These are phyloP conservation scores for Holotrichia oblita DNA, from an alignment of 1,140 invertebrate genomes.

Conservation along the genomic window DNA sequence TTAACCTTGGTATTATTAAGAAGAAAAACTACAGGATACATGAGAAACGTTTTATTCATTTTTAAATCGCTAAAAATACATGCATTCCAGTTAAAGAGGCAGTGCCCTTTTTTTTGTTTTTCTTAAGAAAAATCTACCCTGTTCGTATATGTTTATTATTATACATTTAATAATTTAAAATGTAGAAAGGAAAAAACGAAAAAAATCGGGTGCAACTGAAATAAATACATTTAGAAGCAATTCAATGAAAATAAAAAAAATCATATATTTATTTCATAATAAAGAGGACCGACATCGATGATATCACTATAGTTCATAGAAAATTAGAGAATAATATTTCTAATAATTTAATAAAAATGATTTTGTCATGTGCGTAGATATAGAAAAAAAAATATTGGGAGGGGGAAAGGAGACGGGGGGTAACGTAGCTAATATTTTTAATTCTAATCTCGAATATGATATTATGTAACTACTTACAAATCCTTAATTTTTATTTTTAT, in stretches of 20 bases:
- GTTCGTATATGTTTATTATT: not conserved
- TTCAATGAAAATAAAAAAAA: not conserved
- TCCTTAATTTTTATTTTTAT: not conserved
- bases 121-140: slow-evolving; percentile 26
- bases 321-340: not conserved
- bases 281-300: no score
- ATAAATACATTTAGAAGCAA: not conserved
- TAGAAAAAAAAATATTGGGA: not conserved
- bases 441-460: not conserved
- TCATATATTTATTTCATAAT: not conserved
- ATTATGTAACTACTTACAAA: not conserved
- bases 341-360: not conserved
- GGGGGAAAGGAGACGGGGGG: no score
- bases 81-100: slow-evolving; percentile 35
- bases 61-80: slow-evolving; percentile 38
- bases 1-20: no score
- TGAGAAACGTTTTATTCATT: slow-evolving; percentile 31
- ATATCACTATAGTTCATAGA: no score
- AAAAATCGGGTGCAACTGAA: not conserved
- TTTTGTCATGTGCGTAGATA: not conserved
- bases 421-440: not conserved
- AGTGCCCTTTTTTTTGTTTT: not conserved
- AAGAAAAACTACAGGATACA: not conserved
- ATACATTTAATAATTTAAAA: slow-evolving; percentile 17
- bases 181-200: not conserved